Evolutionary conservation across 1,140 invertebrate species (phyloP), one percentile per base, ranked within the genome.

Genomic region (Camponotus floridanus): DNA sequence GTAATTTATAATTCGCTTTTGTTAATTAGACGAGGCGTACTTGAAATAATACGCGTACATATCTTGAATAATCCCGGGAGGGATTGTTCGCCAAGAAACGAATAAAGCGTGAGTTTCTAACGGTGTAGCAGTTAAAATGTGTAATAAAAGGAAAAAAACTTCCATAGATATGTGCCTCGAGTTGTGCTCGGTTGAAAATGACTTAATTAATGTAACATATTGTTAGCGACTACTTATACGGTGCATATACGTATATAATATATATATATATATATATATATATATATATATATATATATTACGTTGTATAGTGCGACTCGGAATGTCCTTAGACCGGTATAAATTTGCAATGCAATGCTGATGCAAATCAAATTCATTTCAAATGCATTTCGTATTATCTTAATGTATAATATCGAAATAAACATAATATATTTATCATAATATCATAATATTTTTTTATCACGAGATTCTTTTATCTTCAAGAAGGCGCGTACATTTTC

Each of bases 291-390:
- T 26, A 26, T 26, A 26, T 26, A 26, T 26, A 26, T 26, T 26
- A 26, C 26, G 26, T 26, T 62, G 26, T 71, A 71, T 31, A 73
- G 18, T 36, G 48, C 39, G 51, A 68, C 21, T 79, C 11, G n/a
- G 18, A 21, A 51, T 48, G 57, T 33, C 31, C 68, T 83, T 83
- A 42, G 15, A 15, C 7, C 55, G 31, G 8, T 59, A 48, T 70
- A 80, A 70, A 80, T 39, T 57, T 73, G 42, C 55, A 36, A 11
- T 8, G 67, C n/a, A 36, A 73, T n/a, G 26, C n/a, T 73, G 68
- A 83, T 42, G 79, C 55, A 74, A 83, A 83, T 83, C 71, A 83
- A 73, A 61, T 31, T 73, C 67, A 5, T 26, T 26, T 26, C 26
- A 26, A 26, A 26, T 39, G 31, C 11, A 4, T 81, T 81, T 71